phyloP scores from a whole-genome alignment of 2,113 vertebrate species.

The Psittacara wagleri region DNA sequence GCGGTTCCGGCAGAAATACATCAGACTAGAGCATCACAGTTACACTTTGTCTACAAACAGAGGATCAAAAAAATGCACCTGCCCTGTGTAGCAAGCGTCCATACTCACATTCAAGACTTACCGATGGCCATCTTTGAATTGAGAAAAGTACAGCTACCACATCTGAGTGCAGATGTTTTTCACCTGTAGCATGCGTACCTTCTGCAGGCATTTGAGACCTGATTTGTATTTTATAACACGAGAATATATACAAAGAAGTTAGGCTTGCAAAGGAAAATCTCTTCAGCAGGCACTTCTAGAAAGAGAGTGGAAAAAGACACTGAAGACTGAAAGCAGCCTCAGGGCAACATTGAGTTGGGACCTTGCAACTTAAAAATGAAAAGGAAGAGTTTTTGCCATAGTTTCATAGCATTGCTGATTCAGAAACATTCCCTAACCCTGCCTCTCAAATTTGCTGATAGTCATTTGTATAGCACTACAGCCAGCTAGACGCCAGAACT shows the following conservation, averaged over 20 bases:
- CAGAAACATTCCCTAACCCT: background rate
- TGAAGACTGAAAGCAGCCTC: background rate
- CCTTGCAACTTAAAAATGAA: background rate
- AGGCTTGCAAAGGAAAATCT: background rate
- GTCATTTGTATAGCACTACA: background rate
- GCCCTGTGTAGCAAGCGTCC: background rate
- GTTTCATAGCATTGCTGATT: background rate
- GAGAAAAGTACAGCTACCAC: background rate
- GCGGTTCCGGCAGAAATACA: background rate
- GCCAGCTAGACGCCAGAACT: background rate
- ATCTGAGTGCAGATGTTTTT: background rate
- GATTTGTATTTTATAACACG: background rate
- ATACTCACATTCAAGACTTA: background rate
- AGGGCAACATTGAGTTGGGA: background rate
- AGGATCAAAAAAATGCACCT: background rate
- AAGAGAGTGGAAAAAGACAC: background rate
- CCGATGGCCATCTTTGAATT: background rate
- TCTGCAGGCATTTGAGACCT: background rate
- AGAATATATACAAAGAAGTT: background rate
- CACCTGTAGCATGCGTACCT: fast-evolving
- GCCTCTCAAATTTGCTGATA: background rate
- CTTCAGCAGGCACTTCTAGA: fast-evolving
- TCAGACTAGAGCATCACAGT: background rate
- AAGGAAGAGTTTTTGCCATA: background rate
- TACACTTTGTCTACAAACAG: background rate